These are phyloP conservation scores for Ciconia maguari DNA, from an alignment of 2,113 vertebrate genomes.

Conservation along the genomic window DNA sequence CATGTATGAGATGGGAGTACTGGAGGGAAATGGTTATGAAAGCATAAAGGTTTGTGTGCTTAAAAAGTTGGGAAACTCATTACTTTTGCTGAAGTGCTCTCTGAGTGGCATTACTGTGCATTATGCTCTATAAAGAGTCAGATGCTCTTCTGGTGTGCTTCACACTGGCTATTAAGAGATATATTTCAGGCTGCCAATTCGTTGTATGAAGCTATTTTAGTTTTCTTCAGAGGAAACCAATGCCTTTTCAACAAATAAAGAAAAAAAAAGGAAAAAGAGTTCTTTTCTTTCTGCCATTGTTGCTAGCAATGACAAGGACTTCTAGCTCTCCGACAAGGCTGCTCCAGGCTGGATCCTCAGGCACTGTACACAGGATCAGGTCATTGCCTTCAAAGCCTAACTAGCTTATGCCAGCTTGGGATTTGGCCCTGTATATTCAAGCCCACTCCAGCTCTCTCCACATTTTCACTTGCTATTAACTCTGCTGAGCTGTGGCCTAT, in stretches of 20 bases:
- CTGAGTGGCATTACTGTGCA: background rate
- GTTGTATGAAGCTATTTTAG: conserved; percentile 4
- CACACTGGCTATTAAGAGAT: background rate
- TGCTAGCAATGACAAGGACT: background rate
- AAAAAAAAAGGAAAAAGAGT: background rate
- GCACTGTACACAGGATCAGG: background rate
- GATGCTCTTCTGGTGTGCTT: background rate
- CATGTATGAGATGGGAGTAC: background rate
- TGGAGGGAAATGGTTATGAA: background rate
- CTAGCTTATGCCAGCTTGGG: background rate
- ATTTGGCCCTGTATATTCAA: background rate
- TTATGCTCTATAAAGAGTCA: background rate
- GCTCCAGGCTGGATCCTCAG: background rate
- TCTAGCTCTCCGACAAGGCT: background rate
- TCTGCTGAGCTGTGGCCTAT: background rate
- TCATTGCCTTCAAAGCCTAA: background rate
- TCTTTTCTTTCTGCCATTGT: conserved; percentile 11
- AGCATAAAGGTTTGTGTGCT: background rate
- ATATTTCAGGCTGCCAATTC: conserved; percentile 13
- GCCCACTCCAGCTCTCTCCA: background rate
- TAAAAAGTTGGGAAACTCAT: background rate
- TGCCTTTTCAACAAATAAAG: conserved; percentile 23
- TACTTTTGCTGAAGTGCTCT: background rate
- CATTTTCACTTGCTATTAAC: background rate
- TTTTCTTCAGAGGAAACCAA: conserved; percentile 25